Evolutionary conservation across 2,113 vertebrate genomes (phyloP).

Genomic region (Sorex araneus): DNA sequence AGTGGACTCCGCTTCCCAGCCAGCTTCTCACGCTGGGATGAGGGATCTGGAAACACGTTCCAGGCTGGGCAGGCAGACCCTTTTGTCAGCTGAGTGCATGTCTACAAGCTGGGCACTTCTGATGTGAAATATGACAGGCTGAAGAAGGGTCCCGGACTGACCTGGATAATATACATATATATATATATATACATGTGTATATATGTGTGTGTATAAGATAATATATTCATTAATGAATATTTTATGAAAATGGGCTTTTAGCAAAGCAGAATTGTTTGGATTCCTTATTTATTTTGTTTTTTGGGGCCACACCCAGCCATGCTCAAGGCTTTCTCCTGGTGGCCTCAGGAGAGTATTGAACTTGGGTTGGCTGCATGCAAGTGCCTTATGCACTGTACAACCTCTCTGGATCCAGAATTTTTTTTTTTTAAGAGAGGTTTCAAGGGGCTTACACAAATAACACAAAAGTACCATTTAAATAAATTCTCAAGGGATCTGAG

Average conservation of each 20-base stretch:
- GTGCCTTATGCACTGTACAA: not conserved
- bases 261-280: not conserved
- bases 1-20: slow-evolving; percentile 51
- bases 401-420: no score
- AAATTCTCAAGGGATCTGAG: slow-evolving; percentile 12
- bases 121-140: not conserved
- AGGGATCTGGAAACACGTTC: slow-evolving; percentile 11
- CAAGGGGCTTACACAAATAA: slow-evolving; percentile 40
- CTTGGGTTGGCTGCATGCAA: not conserved
- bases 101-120: not conserved
- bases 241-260: slow-evolving; percentile 35
- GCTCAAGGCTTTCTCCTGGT: no score
- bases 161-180: no score
- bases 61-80: not conserved
- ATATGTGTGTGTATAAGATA: no score
- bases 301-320: no score
- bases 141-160: not conserved
- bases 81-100: not conserved
- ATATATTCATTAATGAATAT: not conserved
- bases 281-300: not conserved
- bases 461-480: slow-evolving; percentile 56
- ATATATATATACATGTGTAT: no score
- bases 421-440: not conserved
- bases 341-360: not conserved
- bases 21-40: not conserved